Evolutionary conservation across 1,140 invertebrate genomes (phyloP), one percentile per base, ranked within the genome.

Genomic region (Yoshiicerus persimilis): DNA sequence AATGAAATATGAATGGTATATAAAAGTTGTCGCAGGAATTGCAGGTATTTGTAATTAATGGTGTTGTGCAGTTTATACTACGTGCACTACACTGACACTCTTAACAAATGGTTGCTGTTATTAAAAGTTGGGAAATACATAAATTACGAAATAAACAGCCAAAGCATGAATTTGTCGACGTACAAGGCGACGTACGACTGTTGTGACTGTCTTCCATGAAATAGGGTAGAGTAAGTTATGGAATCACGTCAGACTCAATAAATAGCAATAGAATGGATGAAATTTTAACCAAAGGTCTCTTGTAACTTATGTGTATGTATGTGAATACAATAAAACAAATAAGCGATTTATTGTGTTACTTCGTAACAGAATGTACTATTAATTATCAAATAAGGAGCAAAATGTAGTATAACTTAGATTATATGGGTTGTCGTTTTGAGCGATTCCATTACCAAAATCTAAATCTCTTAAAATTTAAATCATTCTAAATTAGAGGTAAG

Each of bases 121-220:
- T 16, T n/a, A n/a, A 20, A 20, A 47, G 13, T 20, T 41, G 11
- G n/a, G n/a, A 56, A n/a, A 56, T 56, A 16, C 47, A 56, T 56
- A n/a, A n/a, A 56, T 56, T 16, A 20, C 11, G 13, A n/a, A 5
- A 56, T 16, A 16, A 5, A 56, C 66, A 75, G 27, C 66, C 66
- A 80, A 80, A 36, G 30, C 75, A 56, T n/a, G 47, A 56, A 56
- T 56, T 56, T 56, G 47, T 56, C 47, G 47, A 56, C 47, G 47
- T 56, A n/a, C 16, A 56, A n/a, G 47, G 47, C 64, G 64, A 70
- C 64, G 34, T 23, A 80, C 75, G 75, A 80, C 75, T 80, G 75
- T 80, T 80, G 75, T 80, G 75, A 80, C 75, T 80, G 75, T 80
- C 75, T 80, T 80, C 75, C 75, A 80, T 80, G 30, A 23, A 38